Conservation (phyloP, 1,140 invertebrate genomes). For the Vanessa tameamea region DNA sequence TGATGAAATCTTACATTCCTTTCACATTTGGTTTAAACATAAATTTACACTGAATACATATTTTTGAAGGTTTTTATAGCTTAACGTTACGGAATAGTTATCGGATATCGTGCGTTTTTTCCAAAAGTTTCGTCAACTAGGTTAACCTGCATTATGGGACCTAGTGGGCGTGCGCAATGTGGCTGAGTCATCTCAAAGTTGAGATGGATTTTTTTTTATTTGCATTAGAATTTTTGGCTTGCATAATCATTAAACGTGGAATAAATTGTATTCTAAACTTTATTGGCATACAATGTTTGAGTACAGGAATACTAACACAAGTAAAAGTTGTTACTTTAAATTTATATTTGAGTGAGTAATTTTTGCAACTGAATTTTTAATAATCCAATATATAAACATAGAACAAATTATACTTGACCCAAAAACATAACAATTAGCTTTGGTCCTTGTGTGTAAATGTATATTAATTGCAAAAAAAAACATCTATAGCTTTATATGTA, state of each 20-base stretch:
- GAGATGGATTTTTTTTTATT: constrained; percentile 6
- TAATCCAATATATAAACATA: not conserved
- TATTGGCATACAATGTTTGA: no score
- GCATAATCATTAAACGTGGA: no score
- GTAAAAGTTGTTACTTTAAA: no score
- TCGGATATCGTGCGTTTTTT: constrained; percentile 2
- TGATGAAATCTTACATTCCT: constrained; percentile 32
- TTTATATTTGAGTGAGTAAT: no score
- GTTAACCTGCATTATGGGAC: constrained; percentile 36
- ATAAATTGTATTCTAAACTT: no score
- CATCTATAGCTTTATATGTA: not conserved
- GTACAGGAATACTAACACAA: no score
- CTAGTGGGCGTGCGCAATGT: constrained; percentile 40
- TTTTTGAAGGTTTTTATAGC: not conserved
- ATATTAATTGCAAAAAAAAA: not conserved
- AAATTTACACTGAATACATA: not conserved
- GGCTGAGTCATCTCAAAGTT: constrained; percentile 26
- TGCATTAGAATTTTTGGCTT: not conserved
- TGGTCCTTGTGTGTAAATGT: constrained; percentile 13
- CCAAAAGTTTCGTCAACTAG: constrained; percentile 15
- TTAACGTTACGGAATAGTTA: not conserved
- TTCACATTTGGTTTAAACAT: constrained; percentile 29
- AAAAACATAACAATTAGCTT: constrained; percentile 27
- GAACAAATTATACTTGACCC: constrained; percentile 24
- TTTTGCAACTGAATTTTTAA: not conserved